These are phyloP conservation scores for Trachelus stipa DNA, from an alignment of 2,888 invertebrate species.

Conservation along the genomic window DNA sequence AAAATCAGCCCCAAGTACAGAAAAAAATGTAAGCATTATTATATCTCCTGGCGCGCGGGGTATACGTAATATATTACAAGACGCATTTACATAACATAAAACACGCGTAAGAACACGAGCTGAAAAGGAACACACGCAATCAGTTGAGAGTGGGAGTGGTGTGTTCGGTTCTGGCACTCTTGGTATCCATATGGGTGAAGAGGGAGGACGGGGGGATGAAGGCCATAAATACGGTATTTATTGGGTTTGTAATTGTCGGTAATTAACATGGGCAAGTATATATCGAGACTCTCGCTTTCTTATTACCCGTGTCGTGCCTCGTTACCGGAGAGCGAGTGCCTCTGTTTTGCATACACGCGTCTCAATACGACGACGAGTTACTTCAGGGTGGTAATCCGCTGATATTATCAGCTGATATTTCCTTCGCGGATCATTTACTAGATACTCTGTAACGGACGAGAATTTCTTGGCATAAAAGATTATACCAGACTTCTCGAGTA, in stretches of 20 bases:
- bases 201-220: not conserved
- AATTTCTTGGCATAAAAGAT: not conserved
- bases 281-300: conserved; percentile 44
- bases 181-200: conserved; percentile 14
- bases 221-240: conserved; percentile 54
- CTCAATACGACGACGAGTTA: conserved; percentile 37
- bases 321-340: conserved; percentile 49
- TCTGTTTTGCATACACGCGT: conserved; percentile 52
- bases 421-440: not conserved
- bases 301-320: conserved; percentile 47
- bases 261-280: conserved; percentile 55
- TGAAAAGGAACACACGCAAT: conserved; percentile 15
- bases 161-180: conserved; percentile 18
- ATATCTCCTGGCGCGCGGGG: conserved; percentile 24
- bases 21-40: conserved; percentile 32
- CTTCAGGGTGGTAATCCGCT: conserved; percentile 8
- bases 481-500: not conserved
- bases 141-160: conserved; percentile 12
- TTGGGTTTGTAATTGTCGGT: conserved; percentile 58
- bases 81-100: conserved; percentile 46
- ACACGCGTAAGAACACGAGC: conserved; percentile 28
- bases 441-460: not conserved
- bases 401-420: not conserved
- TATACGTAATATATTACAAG: conserved; percentile 23
- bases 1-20: conserved; percentile 29